Evolutionary conservation across 2,888 invertebrate species (phyloP), one percentile per base, ranked within the genome.

Genomic region (Tinea trinotella): DNA sequence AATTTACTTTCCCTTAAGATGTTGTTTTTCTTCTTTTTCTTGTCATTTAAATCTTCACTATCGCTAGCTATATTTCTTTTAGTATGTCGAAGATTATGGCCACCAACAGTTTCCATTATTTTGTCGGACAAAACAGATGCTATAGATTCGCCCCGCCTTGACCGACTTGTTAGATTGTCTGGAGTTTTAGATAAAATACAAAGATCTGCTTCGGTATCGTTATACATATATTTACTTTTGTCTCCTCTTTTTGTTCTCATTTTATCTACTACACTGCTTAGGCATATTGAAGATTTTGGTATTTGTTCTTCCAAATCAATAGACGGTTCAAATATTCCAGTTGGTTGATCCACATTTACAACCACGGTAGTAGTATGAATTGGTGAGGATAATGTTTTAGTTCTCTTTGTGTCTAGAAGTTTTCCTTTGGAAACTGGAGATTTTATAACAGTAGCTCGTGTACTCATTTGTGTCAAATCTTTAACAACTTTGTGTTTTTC

Each of bases 291-390:
- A 2, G 87, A 80, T 55, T 87, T 83, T 0, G 89, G 90, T 63
- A 90, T 90, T 75, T 90, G 90, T 59, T 90, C 88, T 76, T 91
- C 91, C 56, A 91, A 74, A 70, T 91, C 91, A 22, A 90, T 76
- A 1, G 91, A 90, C 0, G 92, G 89, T 65, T 91, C 90, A 69
- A 92, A 92, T 62, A 92, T 89, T 5, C 92, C 92, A 0, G 91
- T 91, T 0, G 91, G 91, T 59, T 80, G 80, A 60, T 87, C 86
- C 3, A 81, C 74, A 64, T 83, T 82, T 0, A 85, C 77, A 22
- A 84, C 75, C 15, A 79, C 61, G 10, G 68, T n/a, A n/a, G n/a
- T n/a, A n/a, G n/a, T 64, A 57, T 68, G 68, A 56, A 75, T 76
- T n/a, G 65, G 56, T 3, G 30, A 50, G n/a, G 83, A 81, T 9